A percentile compares a stretch with the other conserved stretches of the same genome.
Conservation (phyloP, 2,113 vertebrate genomes). For the Gnathonemus longibarbis region DNA sequence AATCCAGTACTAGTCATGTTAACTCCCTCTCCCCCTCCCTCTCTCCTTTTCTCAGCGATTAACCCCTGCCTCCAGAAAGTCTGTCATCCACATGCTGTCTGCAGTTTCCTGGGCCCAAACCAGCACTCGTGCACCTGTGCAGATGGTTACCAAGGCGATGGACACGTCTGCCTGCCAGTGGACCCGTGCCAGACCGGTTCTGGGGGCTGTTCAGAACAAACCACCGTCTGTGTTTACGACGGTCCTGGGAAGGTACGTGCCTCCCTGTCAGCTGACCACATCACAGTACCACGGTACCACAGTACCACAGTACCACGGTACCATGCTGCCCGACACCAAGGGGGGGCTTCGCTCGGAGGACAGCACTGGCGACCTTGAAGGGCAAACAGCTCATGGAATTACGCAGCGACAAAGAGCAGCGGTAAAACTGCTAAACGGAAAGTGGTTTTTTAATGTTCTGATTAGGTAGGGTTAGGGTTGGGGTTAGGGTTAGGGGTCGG, state of each 20-base stretch:
- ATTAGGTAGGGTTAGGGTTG: not conserved
- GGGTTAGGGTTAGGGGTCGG: not conserved
- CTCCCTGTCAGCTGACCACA: not conserved
- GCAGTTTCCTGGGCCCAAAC: slow-evolving; percentile 71
- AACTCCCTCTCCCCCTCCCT: not conserved
- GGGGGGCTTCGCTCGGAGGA: not conserved
- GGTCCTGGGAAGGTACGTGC: slow-evolving; percentile 75
- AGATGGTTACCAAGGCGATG: slow-evolving; percentile 76
- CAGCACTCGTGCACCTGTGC: slow-evolving; percentile 68
- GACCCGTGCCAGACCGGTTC: slow-evolving; percentile 73
- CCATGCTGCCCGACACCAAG: not conserved
- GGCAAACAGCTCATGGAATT: not conserved
- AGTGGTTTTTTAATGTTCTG: not conserved
- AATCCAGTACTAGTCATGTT: not conserved
- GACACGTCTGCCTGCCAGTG: slow-evolving; percentile 66
- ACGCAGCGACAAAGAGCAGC: not conserved
- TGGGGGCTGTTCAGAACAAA: slow-evolving; percentile 60
- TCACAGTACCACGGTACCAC: not conserved
- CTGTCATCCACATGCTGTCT: slow-evolving; percentile 67
- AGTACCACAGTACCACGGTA: not conserved
- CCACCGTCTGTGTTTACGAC: slow-evolving; percentile 70
- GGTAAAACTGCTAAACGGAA: not conserved
- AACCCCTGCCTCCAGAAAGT: slow-evolving; percentile 69
- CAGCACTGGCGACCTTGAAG: not conserved
- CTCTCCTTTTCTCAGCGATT: slow-evolving; percentile 60